A percentile compares a stretch with the other conserved stretches of the same genome.
Conservation (phyloP, 2,113 vertebrate genomes). For the Brienomyrus longianalis region DNA sequence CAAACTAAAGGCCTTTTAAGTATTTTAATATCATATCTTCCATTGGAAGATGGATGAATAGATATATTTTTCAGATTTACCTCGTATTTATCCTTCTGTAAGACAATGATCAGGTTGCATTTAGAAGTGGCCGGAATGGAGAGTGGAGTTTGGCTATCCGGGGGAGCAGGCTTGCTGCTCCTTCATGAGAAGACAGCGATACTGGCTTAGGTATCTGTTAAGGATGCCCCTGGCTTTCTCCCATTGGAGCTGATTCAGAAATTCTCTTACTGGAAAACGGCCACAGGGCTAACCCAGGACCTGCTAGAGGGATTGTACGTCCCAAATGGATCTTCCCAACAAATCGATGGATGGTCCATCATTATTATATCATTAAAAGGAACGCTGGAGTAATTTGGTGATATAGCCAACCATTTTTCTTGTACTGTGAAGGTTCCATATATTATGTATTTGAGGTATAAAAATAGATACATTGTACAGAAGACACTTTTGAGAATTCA, state of each 20-base stretch:
- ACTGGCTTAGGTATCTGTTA: background rate
- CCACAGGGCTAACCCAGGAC: background rate
- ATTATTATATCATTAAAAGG: background rate
- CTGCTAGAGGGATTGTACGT: background rate
- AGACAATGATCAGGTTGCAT: background rate
- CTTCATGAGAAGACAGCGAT: background rate
- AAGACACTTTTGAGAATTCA: background rate
- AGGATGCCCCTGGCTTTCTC: background rate
- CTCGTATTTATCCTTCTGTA: background rate
- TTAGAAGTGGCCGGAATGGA: background rate
- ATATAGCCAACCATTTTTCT: background rate
- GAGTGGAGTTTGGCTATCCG: background rate
- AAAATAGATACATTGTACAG: background rate
- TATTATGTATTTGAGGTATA: background rate
- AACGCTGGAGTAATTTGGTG: background rate
- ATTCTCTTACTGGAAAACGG: background rate
- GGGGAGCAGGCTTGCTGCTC: background rate
- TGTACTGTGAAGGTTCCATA: background rate
- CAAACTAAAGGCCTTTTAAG: background rate
- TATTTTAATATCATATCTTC: background rate
- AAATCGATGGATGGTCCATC: background rate
- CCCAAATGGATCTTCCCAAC: background rate
- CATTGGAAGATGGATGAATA: background rate
- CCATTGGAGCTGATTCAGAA: background rate
- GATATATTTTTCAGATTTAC: background rate